phyloP scores from a whole-genome alignment of 2,797 vertebrate genomes.

The Myripristis murdjan region DNA sequence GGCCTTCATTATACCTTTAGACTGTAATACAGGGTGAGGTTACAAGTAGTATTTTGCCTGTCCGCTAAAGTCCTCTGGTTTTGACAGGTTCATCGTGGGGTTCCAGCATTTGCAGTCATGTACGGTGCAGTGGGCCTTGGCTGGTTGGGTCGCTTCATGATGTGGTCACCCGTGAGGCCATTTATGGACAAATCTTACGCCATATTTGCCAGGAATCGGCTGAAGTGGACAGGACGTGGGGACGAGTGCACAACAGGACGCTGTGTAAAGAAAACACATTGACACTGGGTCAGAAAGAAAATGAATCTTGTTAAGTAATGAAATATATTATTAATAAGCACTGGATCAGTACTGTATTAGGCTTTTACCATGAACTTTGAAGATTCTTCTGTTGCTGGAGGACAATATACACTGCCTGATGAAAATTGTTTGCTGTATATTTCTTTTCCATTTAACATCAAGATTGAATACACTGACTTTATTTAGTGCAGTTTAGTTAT shows the following conservation, averaged over 20 bases:
- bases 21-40: no score
- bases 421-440: background rate
- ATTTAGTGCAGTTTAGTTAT: background rate
- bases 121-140: slow-evolving; percentile 76
- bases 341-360: background rate
- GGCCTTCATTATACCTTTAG: no score
- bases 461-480: background rate
- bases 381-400: background rate
- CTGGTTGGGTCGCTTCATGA: slow-evolving; percentile 74
- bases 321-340: background rate
- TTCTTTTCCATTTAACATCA: background rate
- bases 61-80: background rate
- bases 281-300: slow-evolving; percentile 18
- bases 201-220: slow-evolving; percentile 78
- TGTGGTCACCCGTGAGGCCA: slow-evolving; percentile 72
- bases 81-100: slow-evolving; percentile 73
- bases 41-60: background rate
- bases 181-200: slow-evolving; percentile 75
- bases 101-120: slow-evolving; percentile 81
- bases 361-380: background rate
- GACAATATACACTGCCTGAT: background rate
- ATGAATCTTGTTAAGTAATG: slow-evolving; percentile 2
- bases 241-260: slow-evolving; percentile 64
- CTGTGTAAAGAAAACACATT: slow-evolving; percentile 70
- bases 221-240: slow-evolving; percentile 81